These are phyloP conservation scores for Poeciliopsis occidentalis DNA, from an alignment of 2,113 vertebrate species.

Conservation along the genomic window DNA sequence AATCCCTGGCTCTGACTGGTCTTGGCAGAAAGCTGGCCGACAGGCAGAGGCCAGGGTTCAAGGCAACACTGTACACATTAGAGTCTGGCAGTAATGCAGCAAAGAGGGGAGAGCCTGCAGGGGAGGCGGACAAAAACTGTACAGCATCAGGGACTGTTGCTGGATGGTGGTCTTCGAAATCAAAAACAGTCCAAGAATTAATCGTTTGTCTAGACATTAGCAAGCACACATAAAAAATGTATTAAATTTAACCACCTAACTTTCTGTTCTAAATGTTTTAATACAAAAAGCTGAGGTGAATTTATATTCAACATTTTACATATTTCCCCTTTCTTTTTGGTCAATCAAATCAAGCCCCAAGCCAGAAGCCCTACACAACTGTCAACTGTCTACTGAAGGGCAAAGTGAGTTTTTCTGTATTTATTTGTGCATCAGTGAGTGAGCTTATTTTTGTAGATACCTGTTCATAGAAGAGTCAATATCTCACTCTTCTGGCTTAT, in stretches of 20 bases:
- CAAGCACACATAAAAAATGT: not conserved
- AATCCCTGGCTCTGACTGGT: constrained; percentile 23
- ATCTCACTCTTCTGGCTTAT: not conserved
- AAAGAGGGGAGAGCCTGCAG: constrained; percentile 18
- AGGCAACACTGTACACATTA: constrained; percentile 49
- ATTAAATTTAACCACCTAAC: not conserved
- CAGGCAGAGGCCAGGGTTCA: constrained; percentile 45
- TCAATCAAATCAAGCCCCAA: too few species aligned
- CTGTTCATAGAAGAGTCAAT: not conserved
- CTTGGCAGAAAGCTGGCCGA: constrained; percentile 45
- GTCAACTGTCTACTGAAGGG: too few species aligned
- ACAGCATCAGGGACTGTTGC: not conserved
- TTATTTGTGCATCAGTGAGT: too few species aligned
- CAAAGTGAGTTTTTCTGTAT: too few species aligned
- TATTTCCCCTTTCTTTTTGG: too few species aligned
- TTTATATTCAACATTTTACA: too few species aligned
- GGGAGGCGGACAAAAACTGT: not conserved
- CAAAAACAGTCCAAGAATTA: constrained; percentile 26
- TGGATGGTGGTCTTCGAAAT: not conserved
- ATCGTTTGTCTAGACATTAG: constrained; percentile 16
- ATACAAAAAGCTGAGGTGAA: too few species aligned
- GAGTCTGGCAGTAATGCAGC: constrained; percentile 43
- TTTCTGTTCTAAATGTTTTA: not conserved
- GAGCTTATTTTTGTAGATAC: not conserved
- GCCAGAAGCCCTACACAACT: too few species aligned